These are phyloP conservation scores for Gobius niger DNA, from an alignment of 2,113 vertebrate genomes.

Conservation along the genomic window DNA sequence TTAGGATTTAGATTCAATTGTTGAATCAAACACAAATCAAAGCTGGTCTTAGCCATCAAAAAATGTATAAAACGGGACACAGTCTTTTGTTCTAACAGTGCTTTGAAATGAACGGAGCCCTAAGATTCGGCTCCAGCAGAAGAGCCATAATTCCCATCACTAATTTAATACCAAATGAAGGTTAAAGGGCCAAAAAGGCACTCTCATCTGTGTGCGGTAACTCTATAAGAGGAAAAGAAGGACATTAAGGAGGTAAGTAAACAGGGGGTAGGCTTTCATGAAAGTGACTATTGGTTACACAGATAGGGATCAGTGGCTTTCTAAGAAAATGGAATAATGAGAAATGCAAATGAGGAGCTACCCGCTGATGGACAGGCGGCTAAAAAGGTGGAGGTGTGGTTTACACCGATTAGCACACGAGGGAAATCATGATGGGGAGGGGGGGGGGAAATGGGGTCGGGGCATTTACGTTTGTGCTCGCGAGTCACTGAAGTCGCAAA, in stretches of 20 bases:
- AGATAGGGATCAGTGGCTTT: conserved; percentile 34
- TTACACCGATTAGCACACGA: not conserved
- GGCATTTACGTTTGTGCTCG: no score
- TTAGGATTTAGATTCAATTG: no score
- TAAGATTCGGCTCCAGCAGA: no score
- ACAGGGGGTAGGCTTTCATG: conserved; percentile 51
- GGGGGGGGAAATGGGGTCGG: not conserved
- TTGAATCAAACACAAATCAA: no score
- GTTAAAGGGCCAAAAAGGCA: conserved; percentile 21
- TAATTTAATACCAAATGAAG: conserved; percentile 32
- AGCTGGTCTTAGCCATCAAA: no score
- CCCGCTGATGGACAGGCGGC: not conserved
- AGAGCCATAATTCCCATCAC: no score
- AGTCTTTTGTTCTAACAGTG: no score
- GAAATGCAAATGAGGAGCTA: conserved; percentile 11
- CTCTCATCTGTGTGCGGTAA: conserved; percentile 36
- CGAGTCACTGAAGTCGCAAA: not conserved
- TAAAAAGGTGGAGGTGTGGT: not conserved
- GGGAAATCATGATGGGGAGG: not conserved
- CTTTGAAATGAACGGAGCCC: no score
- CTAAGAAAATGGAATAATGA: conserved; percentile 40
- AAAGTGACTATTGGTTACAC: conserved; percentile 64
- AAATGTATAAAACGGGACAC: no score
- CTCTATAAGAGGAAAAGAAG: conserved; percentile 45
- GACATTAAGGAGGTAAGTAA: conserved; percentile 61